These are phyloP conservation scores for Erythrolamprus reginae DNA, from an alignment of 2,113 vertebrate genomes.

Conservation along the genomic window DNA sequence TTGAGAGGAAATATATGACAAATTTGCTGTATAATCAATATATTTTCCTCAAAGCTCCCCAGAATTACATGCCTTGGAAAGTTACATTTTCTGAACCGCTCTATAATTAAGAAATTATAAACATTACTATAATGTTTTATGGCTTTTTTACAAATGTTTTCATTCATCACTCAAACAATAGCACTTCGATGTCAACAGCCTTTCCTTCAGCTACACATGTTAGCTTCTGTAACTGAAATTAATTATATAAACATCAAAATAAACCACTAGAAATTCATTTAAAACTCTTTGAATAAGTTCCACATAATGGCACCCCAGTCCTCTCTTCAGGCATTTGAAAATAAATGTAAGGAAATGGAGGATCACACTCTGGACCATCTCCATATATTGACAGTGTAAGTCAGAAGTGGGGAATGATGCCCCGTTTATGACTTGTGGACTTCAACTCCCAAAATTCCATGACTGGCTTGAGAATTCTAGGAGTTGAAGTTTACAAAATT, in stretches of 20 bases:
- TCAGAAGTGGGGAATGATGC: too few relatives aligned
- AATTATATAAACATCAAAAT: constrained; percentile 23
- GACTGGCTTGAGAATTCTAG: too few relatives aligned
- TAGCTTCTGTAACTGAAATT: constrained; percentile 22
- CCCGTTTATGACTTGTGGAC: too few relatives aligned
- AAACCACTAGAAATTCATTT: background rate
- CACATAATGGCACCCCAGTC: background rate
- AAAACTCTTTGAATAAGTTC: background rate
- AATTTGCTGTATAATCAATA: constrained; percentile 21
- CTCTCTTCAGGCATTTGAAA: background rate
- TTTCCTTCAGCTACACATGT: background rate
- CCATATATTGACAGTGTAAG: background rate
- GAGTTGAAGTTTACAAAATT: too few relatives aligned
- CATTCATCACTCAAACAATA: constrained; percentile 9
- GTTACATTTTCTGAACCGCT: background rate
- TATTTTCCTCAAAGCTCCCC: constrained; percentile 11
- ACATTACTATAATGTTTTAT: constrained; percentile 10
- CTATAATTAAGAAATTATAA: constrained; percentile 18
- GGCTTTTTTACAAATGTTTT: constrained; percentile 25
- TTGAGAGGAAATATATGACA: constrained; percentile 33
- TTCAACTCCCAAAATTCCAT: too few relatives aligned
- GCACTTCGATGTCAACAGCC: constrained; percentile 15
- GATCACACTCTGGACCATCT: background rate
- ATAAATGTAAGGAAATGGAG: background rate
- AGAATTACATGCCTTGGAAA: constrained; percentile 23